Conservation (phyloP, 2,797 vertebrate species). For the Sebastes itinus region DNA sequence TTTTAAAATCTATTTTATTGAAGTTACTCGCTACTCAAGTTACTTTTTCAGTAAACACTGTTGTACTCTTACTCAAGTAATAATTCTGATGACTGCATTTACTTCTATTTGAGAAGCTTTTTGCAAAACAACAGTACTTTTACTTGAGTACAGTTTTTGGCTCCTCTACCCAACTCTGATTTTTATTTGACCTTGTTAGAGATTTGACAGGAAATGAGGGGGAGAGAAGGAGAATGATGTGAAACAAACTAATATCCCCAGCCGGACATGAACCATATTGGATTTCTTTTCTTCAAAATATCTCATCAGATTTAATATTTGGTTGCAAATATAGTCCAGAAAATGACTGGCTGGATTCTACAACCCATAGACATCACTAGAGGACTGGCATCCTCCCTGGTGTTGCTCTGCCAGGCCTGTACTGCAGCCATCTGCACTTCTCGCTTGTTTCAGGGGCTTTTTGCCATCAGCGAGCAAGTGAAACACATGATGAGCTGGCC, state of each 20-base stretch:
- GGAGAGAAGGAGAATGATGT: not conserved
- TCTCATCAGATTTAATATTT: not conserved
- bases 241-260: not conserved
- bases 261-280: not conserved
- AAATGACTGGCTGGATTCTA: not conserved
- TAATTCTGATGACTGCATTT: too few relatives aligned
- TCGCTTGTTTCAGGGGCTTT: slow-evolving; percentile 12
- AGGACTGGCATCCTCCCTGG: not conserved
- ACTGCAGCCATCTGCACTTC: slow-evolving; percentile 36
- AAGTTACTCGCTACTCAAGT: too few relatives aligned
- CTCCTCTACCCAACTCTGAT: too few relatives aligned
- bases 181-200: not conserved
- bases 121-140: too few relatives aligned
- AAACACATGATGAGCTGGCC: slow-evolving; percentile 30
- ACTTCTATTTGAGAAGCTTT: too few relatives aligned
- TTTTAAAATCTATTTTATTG: too few relatives aligned
- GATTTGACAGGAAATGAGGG: not conserved
- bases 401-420: slow-evolving; percentile 30
- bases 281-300: not conserved
- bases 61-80: too few relatives aligned
- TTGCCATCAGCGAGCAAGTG: slow-evolving; percentile 15
- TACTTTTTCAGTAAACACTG: too few relatives aligned
- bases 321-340: not conserved
- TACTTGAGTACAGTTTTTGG: too few relatives aligned
- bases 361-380: not conserved